Evolutionary conservation across 2,797 vertebrate genomes (phyloP).

Genomic region (Peromyscus aztecus): DNA sequence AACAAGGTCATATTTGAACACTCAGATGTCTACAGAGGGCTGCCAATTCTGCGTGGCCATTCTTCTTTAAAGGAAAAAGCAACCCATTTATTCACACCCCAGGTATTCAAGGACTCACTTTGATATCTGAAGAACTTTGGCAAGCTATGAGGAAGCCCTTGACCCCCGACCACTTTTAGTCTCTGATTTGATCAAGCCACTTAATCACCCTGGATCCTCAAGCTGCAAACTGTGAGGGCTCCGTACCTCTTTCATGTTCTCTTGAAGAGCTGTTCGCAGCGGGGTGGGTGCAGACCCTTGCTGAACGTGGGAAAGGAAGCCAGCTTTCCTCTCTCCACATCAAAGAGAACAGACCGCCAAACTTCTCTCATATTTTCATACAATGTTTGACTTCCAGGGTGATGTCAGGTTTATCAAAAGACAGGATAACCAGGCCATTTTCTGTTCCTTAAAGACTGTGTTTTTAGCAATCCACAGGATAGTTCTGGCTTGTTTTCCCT

Average conservation of each 20-base stretch:
- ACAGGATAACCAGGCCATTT: neutral
- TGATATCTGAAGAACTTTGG: constrained; percentile 29
- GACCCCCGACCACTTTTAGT: neutral
- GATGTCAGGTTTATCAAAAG: neutral
- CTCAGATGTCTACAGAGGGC: neutral
- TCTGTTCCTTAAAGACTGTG: neutral
- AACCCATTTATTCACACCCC: neutral
- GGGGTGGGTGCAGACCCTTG: neutral
- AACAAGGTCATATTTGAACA: neutral
- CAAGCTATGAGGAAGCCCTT: neutral
- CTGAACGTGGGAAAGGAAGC: neutral
- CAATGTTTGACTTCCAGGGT: neutral
- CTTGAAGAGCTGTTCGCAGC: neutral
- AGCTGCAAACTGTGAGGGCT: neutral
- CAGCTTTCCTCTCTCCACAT: neutral
- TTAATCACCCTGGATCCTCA: neutral
- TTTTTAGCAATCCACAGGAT: neutral
- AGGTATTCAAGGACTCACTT: neutral
- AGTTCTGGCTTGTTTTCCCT: neutral
- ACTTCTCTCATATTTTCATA: neutral
- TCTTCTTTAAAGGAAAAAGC: neutral
- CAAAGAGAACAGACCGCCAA: neutral
- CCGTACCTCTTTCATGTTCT: neutral
- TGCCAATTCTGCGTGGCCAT: neutral
- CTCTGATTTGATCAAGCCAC: constrained; percentile 20